phyloP scores from a whole-genome alignment of 1,140 invertebrate species.

The Brachionus rubens region DNA sequence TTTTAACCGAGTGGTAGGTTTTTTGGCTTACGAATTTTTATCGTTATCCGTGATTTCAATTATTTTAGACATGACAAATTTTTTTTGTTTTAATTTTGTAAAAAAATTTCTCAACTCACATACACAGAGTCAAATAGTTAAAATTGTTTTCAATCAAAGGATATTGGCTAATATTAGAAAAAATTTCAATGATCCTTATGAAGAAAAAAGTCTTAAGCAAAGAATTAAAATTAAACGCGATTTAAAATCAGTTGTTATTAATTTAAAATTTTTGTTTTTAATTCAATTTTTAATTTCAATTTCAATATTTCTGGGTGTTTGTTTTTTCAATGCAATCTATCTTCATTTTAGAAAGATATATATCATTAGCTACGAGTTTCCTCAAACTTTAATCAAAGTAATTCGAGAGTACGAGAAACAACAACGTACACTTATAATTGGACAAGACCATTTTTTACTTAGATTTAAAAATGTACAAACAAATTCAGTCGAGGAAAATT shows the following conservation, averaged over 20 bases:
- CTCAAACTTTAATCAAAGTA: conserved; percentile 30
- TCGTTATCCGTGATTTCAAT: conserved; percentile 1
- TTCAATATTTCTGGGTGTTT: background rate
- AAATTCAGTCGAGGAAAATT: conserved; percentile 6
- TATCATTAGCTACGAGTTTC: conserved; percentile 32
- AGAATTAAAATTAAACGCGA: background rate
- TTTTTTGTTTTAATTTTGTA: background rate
- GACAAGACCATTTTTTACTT: background rate
- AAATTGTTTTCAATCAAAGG: conserved; percentile 6
- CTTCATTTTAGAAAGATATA: conserved; percentile 7
- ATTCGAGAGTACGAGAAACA: conserved; percentile 37
- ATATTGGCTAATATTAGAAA: background rate
- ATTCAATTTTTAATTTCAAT: background rate
- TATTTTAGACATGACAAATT: background rate
- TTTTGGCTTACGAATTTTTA: conserved; percentile 11
- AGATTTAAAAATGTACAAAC: background rate
- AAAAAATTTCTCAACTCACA: conserved; percentile 15
- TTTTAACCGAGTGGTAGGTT: conserved; percentile 9
- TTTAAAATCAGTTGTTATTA: background rate
- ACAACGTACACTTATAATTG: background rate
- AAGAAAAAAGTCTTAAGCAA: background rate
- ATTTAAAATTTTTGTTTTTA: background rate
- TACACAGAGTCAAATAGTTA: background rate
- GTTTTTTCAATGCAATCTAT: conserved; percentile 21
- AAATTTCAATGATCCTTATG: background rate